Percentiles rank a stretch among this genome's conserved stretches.
These are phyloP conservation scores for Dasypolia templi DNA, from an alignment of 2,888 invertebrate genomes.

Conservation along the genomic window DNA sequence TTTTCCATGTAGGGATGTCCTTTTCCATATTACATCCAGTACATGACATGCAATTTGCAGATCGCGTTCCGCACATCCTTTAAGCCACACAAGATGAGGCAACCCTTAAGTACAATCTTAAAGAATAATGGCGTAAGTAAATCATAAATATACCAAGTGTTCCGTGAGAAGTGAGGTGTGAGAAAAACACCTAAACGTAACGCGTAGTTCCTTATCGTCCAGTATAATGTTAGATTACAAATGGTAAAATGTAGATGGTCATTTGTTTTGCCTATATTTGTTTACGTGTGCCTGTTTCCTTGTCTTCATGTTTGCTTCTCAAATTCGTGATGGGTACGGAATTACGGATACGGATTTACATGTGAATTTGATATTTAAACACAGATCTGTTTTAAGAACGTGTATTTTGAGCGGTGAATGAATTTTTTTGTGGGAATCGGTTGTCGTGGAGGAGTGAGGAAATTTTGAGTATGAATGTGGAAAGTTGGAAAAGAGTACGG, in stretches of 20 bases:
- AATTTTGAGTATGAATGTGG: too few relatives aligned
- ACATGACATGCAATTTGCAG: background rate
- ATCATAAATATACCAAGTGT: slow-evolving; percentile 73
- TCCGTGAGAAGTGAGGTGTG: slow-evolving; percentile 77
- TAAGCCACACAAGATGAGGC: slow-evolving; percentile 65
- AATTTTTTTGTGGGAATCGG: too few relatives aligned
- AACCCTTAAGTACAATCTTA: slow-evolving; percentile 70
- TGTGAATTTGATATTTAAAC: slow-evolving; percentile 1
- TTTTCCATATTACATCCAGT: background rate
- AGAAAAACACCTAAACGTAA: slow-evolving; percentile 64
- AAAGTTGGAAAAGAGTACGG: too few relatives aligned
- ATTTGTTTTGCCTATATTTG: slow-evolving; percentile 29
- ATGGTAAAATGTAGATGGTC: slow-evolving; percentile 17
- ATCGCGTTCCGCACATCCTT: slow-evolving; percentile 37
- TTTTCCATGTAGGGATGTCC: too few relatives aligned
- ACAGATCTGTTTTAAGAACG: slow-evolving; percentile 7
- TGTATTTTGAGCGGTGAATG: too few relatives aligned
- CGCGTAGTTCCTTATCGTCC: slow-evolving; percentile 50
- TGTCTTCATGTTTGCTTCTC: slow-evolving; percentile 13
- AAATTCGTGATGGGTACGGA: slow-evolving; percentile 22
- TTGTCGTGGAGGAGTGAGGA: too few relatives aligned
- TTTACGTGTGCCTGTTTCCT: slow-evolving; percentile 47
- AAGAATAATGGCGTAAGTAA: slow-evolving; percentile 76
- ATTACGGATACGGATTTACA: background rate
- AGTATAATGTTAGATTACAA: slow-evolving; percentile 25